Conservation (phyloP, 2,797 vertebrate species). For the Peromyscus melanophrys region DNA sequence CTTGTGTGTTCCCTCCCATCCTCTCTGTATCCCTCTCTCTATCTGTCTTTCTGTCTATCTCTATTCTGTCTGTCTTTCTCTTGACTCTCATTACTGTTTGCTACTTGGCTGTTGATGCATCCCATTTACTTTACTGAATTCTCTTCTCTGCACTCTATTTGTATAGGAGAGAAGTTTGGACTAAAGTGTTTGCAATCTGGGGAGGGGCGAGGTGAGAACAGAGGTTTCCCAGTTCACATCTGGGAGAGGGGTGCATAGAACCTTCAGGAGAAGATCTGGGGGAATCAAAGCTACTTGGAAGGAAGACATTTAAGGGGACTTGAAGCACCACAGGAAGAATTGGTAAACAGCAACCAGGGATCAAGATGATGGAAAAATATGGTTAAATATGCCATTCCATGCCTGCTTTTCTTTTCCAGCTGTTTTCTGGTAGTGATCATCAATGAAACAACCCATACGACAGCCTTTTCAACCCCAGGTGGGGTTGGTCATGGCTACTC, state of each 20-base stretch:
- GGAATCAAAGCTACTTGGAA: background rate
- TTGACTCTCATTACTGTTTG: background rate
- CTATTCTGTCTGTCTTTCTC: background rate
- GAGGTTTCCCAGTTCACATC: background rate
- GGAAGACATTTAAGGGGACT: background rate
- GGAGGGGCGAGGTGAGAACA: background rate
- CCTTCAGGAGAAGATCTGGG: background rate
- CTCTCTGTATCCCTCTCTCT: background rate
- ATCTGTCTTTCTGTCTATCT: background rate
- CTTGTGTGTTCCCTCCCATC: background rate
- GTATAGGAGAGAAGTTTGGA: background rate
- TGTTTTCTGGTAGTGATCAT: background rate
- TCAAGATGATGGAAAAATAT: background rate
- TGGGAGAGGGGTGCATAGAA: background rate
- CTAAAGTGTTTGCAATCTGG: accelerated
- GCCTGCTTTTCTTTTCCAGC: background rate
- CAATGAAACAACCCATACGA: background rate
- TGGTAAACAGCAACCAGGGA: background rate
- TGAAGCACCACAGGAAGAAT: background rate
- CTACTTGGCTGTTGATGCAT: background rate
- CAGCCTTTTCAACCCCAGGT: background rate
- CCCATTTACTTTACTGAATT: background rate
- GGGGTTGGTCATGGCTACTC: no score
- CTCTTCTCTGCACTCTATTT: background rate
- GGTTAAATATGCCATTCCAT: background rate